These are phyloP conservation scores for Tetramorium parvispinum DNA, from an alignment of 1,140 invertebrate genomes.

Conservation along the genomic window DNA sequence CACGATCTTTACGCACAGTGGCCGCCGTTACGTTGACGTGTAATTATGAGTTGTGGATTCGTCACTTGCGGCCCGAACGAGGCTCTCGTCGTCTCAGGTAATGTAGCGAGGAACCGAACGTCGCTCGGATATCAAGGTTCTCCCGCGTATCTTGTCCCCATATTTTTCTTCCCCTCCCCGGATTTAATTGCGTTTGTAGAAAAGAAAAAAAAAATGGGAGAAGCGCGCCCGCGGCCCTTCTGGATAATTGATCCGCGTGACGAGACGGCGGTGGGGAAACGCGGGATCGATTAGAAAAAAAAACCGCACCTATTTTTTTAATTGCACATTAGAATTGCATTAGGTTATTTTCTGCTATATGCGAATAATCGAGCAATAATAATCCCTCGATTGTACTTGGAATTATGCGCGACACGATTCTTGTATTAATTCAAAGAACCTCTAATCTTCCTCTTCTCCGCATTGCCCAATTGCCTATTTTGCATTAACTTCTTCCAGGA, in stretches of 20 bases:
- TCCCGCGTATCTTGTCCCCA: neutral
- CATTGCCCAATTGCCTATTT: slow-evolving; percentile 15
- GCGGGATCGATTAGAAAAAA: slow-evolving; percentile 11
- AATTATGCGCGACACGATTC: neutral
- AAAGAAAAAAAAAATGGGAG: slow-evolving; percentile 44
- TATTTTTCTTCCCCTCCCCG: too few relatives aligned
- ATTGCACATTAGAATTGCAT: neutral
- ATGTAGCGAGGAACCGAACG: slow-evolving; percentile 61
- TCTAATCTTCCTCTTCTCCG: too few relatives aligned
- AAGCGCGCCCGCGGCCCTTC: slow-evolving; percentile 9
- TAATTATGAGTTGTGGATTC: slow-evolving; percentile 95
- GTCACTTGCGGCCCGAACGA: slow-evolving; percentile 99
- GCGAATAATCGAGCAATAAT: neutral
- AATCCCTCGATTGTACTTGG: neutral
- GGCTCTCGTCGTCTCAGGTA: slow-evolving; percentile 98
- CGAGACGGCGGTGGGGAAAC: slow-evolving; percentile 15
- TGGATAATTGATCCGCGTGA: slow-evolving; percentile 58
- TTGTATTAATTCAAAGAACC: neutral
- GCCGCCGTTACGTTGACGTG: slow-evolving; percentile 56
- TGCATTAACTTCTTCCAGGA: slow-evolving; percentile 87
- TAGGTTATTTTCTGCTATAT: neutral
- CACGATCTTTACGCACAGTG: neutral
- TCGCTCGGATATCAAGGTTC: neutral
- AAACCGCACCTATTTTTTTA: neutral
- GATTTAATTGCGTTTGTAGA: neutral